Base-by-base conservation (phyloP, 2,888 invertebrate genomes). In the Antitype chi region DNA sequence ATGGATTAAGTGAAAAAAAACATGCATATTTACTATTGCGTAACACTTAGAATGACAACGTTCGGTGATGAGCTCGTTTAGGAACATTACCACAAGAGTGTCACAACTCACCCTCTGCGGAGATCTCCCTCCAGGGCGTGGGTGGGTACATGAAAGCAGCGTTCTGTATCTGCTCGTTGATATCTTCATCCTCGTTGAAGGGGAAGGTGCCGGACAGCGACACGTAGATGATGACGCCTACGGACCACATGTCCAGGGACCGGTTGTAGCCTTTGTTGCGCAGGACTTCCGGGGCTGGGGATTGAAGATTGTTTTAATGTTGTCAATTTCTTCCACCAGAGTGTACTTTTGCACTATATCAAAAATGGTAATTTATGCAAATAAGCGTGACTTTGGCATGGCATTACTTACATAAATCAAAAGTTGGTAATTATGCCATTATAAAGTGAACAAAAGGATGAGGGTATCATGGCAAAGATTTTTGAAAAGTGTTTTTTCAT, bases 91-190 rank as follows among this genome's bases (percentile, higher is more conserved):
- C 28, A 28, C 11, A 9, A 64, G n/a, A 49, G 2, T n/a, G 4
- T 5, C n/a, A 17, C 6, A 15, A 57, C 70, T 71, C 5, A 95
- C 95, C 95, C 70, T 95, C 95, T 0, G 93, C 87, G 8, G 99
- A 99, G 91, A 99, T 99, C 94, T 99, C 99, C 91, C 98, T 98
- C 99, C 99, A 99, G 0, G 99, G 99, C 94, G 98, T 98, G 38
- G 99, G 98, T 62, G 99, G 99, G 97, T 99, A 99, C 99, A 99
- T 99, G 95, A 99, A 99, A 75, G 99, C 99, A 53, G 99, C 99
- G 97, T 99, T 99, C 96, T 99, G 99, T 87, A 99, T 99, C 97
- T 99, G 99, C 95, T 99, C 99, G 95, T 99, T 98, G 91, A 99
- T 99, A 94, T 99, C 99, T 96, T 99, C 99, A 95, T 99, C 99